phyloP scores from a whole-genome alignment of 2,113 vertebrate species.

The Antechinus flavipes region DNA sequence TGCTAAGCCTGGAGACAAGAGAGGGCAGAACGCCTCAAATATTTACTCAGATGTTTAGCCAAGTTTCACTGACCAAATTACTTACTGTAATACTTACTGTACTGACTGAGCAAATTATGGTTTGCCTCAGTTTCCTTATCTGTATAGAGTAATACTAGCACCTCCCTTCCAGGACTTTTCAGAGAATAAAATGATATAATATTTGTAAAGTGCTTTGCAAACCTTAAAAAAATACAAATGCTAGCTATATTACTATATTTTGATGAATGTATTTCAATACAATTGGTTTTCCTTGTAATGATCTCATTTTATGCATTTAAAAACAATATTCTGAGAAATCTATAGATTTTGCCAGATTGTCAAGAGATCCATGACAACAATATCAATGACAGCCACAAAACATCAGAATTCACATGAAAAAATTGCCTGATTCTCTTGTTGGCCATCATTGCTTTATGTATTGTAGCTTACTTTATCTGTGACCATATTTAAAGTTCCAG shows the following conservation, averaged over 20 bases:
- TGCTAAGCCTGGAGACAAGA: not conserved
- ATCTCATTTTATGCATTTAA: too few species aligned
- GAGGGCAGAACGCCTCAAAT: not conserved
- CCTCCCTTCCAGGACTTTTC: not conserved
- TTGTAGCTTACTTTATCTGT: not conserved
- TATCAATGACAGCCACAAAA: too few species aligned
- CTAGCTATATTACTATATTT: too few species aligned
- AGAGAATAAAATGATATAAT: not conserved
- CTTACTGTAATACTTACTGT: not conserved
- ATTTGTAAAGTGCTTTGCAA: not conserved
- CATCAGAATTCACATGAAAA: too few species aligned
- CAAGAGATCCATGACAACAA: too few species aligned
- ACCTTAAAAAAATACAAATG: not conserved
- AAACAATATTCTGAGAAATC: too few species aligned
- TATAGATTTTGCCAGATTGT: too few species aligned
- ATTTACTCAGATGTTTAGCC: not conserved
- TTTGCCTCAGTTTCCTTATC: not conserved
- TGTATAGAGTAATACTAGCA: not conserved
- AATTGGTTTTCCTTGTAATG: too few species aligned
- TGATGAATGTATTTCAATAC: too few species aligned
- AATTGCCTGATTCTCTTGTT: too few species aligned
- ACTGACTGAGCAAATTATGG: not conserved
- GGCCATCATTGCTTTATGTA: too few species aligned
- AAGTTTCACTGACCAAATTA: not conserved
- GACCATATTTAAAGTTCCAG: not conserved